Evolutionary conservation across 2,797 vertebrate species (phyloP).

Genomic region (Leucoraja ocellata): DNA sequence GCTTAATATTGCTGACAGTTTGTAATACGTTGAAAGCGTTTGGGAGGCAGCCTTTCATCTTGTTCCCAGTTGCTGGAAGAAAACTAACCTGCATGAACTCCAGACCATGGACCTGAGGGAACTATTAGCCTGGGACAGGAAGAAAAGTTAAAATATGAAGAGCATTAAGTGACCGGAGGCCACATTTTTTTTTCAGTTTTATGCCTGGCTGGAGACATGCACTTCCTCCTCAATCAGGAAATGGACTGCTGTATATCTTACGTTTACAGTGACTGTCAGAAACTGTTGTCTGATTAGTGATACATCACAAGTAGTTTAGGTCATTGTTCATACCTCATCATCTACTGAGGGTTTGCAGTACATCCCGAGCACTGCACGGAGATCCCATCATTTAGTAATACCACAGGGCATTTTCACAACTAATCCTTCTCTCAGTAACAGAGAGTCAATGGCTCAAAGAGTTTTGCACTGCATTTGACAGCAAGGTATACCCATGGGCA

Average conservation of each 20-base stretch:
- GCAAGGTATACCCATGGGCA: background rate
- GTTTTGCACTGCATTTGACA: background rate
- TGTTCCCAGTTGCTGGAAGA: background rate
- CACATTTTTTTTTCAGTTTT: background rate
- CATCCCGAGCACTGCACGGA: background rate
- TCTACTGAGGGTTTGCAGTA: background rate
- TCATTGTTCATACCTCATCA: background rate
- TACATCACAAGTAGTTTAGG: background rate
- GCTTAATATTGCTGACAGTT: background rate
- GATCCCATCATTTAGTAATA: background rate
- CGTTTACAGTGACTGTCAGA: slow-evolving; percentile 3
- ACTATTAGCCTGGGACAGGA: background rate
- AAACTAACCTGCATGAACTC: background rate
- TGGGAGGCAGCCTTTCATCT: background rate
- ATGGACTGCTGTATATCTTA: background rate
- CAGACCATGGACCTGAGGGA: background rate
- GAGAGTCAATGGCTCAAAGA: background rate
- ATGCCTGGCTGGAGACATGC: background rate
- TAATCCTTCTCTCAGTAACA: background rate
- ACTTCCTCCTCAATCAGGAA: slow-evolving; percentile 12
- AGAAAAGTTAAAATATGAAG: background rate
- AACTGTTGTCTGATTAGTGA: slow-evolving; percentile 5
- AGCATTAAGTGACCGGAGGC: background rate
- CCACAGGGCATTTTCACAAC: background rate
- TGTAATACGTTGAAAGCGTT: background rate